Conservation (phyloP, 2,888 invertebrate species). For the Apotomis turbidana region DNA sequence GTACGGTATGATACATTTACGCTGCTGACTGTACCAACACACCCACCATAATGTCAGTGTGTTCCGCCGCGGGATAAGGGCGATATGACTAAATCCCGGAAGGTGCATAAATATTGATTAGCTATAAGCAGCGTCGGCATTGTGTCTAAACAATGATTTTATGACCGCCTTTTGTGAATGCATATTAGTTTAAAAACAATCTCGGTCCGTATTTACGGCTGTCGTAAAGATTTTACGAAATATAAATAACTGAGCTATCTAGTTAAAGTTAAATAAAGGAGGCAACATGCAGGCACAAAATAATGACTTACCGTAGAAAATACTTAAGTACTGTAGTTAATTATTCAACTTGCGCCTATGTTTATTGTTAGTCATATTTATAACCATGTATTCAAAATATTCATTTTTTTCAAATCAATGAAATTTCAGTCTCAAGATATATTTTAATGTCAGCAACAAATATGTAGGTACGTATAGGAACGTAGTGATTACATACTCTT, state of each 20-base stretch:
- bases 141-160: conserved; percentile 30
- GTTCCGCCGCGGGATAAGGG: conserved; percentile 36
- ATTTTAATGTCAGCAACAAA: no score
- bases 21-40: conserved; percentile 19
- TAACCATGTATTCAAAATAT: no score
- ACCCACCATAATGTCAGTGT: conserved; percentile 40
- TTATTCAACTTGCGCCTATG: background rate
- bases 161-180: conserved; percentile 29
- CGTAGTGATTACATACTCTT: no score
- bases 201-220: conserved; percentile 7
- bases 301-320: background rate
- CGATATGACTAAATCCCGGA: conserved; percentile 37
- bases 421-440: no score
- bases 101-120: conserved; percentile 37
- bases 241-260: conserved; percentile 6
- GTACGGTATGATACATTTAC: background rate
- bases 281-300: background rate
- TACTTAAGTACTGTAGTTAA: no score
- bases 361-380: background rate
- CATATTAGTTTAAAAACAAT: conserved; percentile 27
- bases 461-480: no score
- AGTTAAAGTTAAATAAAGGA: conserved; percentile 1
- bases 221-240: conserved; percentile 10
- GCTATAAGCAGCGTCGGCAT: conserved; percentile 21
- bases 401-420: no score